phyloP scores from a whole-genome alignment of 2,113 vertebrate species.

The Zootoca vivipara region DNA sequence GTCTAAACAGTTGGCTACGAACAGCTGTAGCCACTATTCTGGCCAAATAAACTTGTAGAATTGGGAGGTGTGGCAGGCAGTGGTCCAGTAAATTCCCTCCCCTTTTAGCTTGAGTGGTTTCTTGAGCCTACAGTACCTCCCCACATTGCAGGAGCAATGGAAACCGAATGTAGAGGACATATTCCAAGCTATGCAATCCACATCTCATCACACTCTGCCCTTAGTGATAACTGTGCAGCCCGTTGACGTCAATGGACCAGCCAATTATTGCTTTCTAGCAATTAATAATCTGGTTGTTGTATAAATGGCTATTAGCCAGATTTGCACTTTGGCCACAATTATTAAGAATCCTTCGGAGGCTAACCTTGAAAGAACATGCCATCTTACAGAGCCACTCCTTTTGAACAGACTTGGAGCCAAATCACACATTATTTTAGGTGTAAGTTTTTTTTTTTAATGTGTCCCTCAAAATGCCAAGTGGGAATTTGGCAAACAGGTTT shows the following conservation, averaged over 20 bases:
- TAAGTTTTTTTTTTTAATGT: background rate
- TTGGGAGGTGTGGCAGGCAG: background rate
- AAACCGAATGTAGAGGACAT: background rate
- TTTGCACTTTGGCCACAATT: background rate
- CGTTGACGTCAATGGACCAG: background rate
- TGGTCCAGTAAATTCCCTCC: background rate
- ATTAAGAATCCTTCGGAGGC: background rate
- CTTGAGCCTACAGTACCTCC: no score
- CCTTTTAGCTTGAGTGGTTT: background rate
- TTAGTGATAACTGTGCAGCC: background rate
- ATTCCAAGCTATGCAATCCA: constrained; percentile 7
- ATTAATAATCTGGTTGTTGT: background rate
- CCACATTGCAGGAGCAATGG: fast-evolving
- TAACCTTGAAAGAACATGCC: background rate
- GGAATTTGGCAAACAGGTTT: background rate
- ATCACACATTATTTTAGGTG: background rate
- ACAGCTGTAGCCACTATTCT: background rate
- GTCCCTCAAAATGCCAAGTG: background rate
- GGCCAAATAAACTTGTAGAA: background rate
- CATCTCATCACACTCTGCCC: background rate
- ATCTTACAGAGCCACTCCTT: background rate
- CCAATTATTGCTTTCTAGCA: background rate
- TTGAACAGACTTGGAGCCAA: background rate
- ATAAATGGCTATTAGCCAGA: background rate
- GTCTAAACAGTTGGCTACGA: background rate